Percentiles rank a stretch among this genome's conserved stretches.
These are phyloP conservation scores for Neosilurus mollespiculum DNA, from an alignment of 2,797 vertebrate species.

Conservation along the genomic window DNA sequence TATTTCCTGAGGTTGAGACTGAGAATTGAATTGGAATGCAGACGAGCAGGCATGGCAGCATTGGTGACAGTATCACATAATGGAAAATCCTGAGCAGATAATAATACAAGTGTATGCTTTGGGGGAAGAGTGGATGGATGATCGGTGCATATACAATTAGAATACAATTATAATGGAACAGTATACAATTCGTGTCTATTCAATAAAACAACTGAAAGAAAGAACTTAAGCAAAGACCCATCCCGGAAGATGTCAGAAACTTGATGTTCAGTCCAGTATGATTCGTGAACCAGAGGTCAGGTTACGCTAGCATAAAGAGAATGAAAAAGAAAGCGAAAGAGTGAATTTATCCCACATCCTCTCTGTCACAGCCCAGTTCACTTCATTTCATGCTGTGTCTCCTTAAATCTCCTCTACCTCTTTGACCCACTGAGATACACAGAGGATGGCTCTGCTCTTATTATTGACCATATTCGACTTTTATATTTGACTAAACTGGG, in stretches of 20 bases:
- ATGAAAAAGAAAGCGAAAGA: slow-evolving; percentile 23
- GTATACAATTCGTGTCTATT: background rate
- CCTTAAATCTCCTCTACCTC: slow-evolving; percentile 30
- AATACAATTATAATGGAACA: background rate
- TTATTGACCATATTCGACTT: slow-evolving; percentile 27
- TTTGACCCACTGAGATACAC: slow-evolving; percentile 16
- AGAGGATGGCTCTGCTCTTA: background rate
- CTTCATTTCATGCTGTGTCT: slow-evolving; percentile 44
- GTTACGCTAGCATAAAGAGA: slow-evolving; percentile 18
- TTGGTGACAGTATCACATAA: background rate
- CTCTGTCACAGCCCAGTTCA: slow-evolving; percentile 26
- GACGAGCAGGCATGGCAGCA: background rate
- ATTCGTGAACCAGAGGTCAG: slow-evolving; percentile 17
- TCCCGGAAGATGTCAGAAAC: slow-evolving; percentile 5
- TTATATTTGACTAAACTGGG: slow-evolving; percentile 7
- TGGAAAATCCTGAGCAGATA: background rate
- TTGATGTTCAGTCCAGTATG: background rate
- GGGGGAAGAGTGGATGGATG: background rate
- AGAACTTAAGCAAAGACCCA: background rate
- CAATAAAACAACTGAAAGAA: background rate
- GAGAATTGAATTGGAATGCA: background rate
- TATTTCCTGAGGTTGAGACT: background rate
- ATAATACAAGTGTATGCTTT: background rate
- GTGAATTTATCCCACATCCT: slow-evolving; percentile 30
- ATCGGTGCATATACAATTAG: background rate